Evolutionary conservation across 92 coral and sea anemone species (phyloP), one percentile per base, ranked within the genome.

Genomic region (Epizoanthus ramosus): DNA sequence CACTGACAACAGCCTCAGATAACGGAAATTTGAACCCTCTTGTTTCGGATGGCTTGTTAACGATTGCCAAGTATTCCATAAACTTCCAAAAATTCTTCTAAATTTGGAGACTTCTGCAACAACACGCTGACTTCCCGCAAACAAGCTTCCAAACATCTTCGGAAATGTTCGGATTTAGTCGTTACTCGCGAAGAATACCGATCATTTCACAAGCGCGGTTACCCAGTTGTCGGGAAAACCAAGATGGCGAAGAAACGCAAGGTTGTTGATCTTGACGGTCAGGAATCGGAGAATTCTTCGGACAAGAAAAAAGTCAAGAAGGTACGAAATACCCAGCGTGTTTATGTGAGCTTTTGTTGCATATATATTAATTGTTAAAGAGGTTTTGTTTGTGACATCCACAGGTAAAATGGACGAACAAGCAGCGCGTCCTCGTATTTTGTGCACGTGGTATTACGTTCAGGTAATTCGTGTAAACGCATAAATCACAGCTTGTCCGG

Each of bases 361-460:
- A 39, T 50, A 10, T 13, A 50, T 50, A 50, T 50, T 50, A 2
- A 50, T 50, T 9, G 54, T 12, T 50, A 0, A 50, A 9, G 54
- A 50, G 54, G 15, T 50, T 50, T 50, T 50, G 13, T 57, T 8
- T 15, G 5, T 61, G 19, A 59, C 41, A 77, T 61, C 71, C 50
- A 39, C 88, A 93, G 92, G 90, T 83, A 45, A 96, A 96, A 69
- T 96, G 95, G 98, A 89, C 95, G 43, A 96, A 96, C 91, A 96
- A 96, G 85, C 98, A 96, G 68, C 91, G 99, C 37, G 99, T 96
- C 12, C 83, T 96, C 1, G 95, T 96, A 63, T 96, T 96, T 61
- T 94, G 96, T 56, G 91, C 98, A 86, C 97, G 99, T 92, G 99
- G 99, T 70, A 96, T 96, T 60, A 88, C 98, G 2, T 92, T 91